phyloP scores from a whole-genome alignment of 2,888 invertebrate genomes.

The Neoascia interrupta region DNA sequence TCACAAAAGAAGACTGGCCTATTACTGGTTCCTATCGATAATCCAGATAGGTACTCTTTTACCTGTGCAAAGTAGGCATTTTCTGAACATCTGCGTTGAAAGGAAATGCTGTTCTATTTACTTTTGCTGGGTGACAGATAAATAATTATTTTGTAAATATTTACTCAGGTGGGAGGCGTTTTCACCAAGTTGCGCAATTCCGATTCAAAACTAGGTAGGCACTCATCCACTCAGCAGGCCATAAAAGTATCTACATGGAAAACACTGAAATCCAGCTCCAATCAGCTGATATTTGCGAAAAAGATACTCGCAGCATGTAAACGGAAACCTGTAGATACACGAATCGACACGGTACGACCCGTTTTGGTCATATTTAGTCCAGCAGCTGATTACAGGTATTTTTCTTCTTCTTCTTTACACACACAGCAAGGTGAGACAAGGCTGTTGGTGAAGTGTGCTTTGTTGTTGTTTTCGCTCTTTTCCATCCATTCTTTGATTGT shows the following conservation, averaged over 20 bases:
- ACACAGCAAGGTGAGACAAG: slow-evolving; percentile 65
- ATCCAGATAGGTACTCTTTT: slow-evolving; percentile 6
- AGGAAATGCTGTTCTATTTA: slow-evolving; percentile 3
- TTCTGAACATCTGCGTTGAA: slow-evolving; percentile 43
- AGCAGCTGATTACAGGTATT: slow-evolving; percentile 70
- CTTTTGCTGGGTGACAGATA: slow-evolving; percentile 30
- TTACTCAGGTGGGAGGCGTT: slow-evolving; percentile 46
- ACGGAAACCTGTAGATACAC: slow-evolving; percentile 43
- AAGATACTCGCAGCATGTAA: slow-evolving; percentile 13
- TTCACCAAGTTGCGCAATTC: slow-evolving; percentile 3
- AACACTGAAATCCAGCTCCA: slow-evolving; percentile 13
- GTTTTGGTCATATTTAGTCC: slow-evolving; percentile 64
- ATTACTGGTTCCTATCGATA: slow-evolving; percentile 19
- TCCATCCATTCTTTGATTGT: slow-evolving; percentile 52
- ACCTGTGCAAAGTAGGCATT: too few relatives aligned
- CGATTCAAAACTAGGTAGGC: background rate
- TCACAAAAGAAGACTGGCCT: slow-evolving; percentile 35
- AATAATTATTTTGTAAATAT: slow-evolving; percentile 10
- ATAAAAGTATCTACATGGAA: slow-evolving; percentile 12
- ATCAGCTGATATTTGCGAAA: slow-evolving; percentile 58
- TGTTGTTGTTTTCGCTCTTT: slow-evolving; percentile 24
- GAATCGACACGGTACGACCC: slow-evolving; percentile 41
- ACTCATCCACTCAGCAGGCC: slow-evolving; percentile 6
- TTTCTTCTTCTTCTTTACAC: slow-evolving; percentile 16
- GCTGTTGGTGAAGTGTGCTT: slow-evolving; percentile 55